Conservation (phyloP, 2,113 vertebrate species). For the Zootoca vivipara region DNA sequence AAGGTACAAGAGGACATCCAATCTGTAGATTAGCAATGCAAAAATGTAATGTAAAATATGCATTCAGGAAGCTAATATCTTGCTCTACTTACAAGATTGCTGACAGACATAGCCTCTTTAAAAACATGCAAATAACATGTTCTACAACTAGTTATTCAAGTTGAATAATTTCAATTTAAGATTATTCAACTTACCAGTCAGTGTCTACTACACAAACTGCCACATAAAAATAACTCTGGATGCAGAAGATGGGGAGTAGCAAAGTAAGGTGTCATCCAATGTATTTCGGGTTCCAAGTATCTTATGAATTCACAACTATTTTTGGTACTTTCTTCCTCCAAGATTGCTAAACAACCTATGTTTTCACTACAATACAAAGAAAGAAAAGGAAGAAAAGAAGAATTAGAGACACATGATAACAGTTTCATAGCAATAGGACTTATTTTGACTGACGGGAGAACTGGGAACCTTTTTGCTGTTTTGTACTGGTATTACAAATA, state of each 20-base stretch:
- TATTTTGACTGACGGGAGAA: rapidly evolving
- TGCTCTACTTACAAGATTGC: neutral
- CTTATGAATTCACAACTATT: neutral
- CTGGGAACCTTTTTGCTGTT: neutral
- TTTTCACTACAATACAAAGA: constrained; percentile 52
- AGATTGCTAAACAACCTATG: neutral
- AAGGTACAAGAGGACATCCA: neutral
- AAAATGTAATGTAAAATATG: neutral
- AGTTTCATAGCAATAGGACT: rapidly evolving
- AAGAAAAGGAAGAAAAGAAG: neutral
- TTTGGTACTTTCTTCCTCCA: neutral
- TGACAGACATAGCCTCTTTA: neutral
- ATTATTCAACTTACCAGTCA: constrained; percentile 52
- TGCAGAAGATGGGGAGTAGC: neutral
- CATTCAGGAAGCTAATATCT: neutral
- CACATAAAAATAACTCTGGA: rapidly evolving
- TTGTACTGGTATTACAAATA: no score
- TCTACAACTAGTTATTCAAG: neutral
- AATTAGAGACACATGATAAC: neutral
- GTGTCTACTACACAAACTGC: neutral
- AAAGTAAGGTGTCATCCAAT: constrained; percentile 8
- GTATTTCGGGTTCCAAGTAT: neutral
- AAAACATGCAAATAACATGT: no score
- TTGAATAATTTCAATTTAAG: neutral
- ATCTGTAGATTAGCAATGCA: neutral